Evolutionary conservation across 2,888 invertebrate genomes (phyloP), one percentile per base, ranked within the genome.

Genomic region (Lochmaea capreae): DNA sequence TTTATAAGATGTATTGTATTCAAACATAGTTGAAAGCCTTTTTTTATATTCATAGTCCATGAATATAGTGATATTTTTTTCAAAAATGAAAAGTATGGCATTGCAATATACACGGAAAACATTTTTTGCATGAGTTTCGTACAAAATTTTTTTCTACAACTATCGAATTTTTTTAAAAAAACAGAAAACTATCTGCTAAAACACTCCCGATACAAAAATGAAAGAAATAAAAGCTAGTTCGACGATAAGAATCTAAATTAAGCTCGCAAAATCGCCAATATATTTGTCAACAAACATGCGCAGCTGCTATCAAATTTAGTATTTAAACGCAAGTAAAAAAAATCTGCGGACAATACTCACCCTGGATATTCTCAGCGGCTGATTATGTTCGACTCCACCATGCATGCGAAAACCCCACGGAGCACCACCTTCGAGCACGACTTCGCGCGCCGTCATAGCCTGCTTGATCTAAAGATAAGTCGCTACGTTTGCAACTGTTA

Each of bases 331-430:
- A 18, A n/a, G 43, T 16, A 43, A 63, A 63, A 61, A 33, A 39
- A 63, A 63, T 18, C 16, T 12, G 16, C 62, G 59, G 42, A 71
- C 42, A 54, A 26, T 57, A 90, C 92, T 89, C 88, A 94, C 94
- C 91, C 94, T 91, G 69, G 94, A 93, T 87, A 96, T 93, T 86
- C 92, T 91, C 76, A 95, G 89, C 74, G 94, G 93, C 87, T 93
- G 93, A 85, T 93, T 92, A 82, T 91, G 91, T 88, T 95, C 95
- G 83, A 89, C 91, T 78, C 95, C 95, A 79, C 95, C 95, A 87
- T 94, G 93, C 92, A 95, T 93, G 79, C 95, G 92, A 89, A 96
- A 95, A 84, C 95, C 95, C 96, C 95, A 95, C 81, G 95, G 95
- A 86, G 93, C 92, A 78, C 95, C 95, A 81, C 95, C 95, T 85